These are phyloP conservation scores for Chaetogeoica ovagalla DNA, from an alignment of 2,888 invertebrate species.

Conservation along the genomic window DNA sequence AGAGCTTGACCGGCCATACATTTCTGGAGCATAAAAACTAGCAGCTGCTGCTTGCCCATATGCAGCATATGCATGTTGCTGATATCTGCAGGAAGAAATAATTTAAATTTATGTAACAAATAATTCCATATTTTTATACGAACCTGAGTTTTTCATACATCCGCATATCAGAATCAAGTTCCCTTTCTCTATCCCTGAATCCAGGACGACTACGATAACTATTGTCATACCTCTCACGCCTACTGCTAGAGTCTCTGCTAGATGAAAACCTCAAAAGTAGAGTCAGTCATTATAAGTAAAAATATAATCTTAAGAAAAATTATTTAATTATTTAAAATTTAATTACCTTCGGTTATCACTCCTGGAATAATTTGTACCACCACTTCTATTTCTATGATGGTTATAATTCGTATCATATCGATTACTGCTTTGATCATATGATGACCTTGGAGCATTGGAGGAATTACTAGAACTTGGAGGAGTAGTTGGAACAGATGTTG, in stretches of 20 bases:
- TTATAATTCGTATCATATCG: constrained; percentile 47
- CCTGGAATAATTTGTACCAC: constrained; percentile 21
- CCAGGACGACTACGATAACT: constrained; percentile 44
- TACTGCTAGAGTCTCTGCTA: constrained; percentile 30
- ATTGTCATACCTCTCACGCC: constrained; percentile 46
- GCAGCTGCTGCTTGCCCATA: constrained; percentile 47
- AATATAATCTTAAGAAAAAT: background rate
- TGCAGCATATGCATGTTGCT: constrained; percentile 49
- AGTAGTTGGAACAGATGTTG: constrained; percentile 22
- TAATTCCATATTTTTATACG: constrained; percentile 4
- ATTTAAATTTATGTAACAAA: background rate
- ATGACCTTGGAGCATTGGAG: constrained; percentile 26
- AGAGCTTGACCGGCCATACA: constrained; percentile 35
- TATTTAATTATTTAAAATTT: background rate
- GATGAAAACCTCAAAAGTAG: constrained; percentile 44
- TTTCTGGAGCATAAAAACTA: constrained; percentile 36
- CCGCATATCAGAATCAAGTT: constrained; percentile 47
- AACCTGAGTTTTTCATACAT: constrained; percentile 52
- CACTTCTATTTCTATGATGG: constrained; percentile 49
- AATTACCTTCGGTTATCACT: constrained; percentile 41
- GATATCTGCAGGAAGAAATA: constrained; percentile 19
- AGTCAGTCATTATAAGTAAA: background rate
- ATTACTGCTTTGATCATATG: constrained; percentile 45
- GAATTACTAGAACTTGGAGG: constrained; percentile 51
- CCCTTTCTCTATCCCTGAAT: constrained; percentile 46